Conservation (phyloP, 2,797 vertebrate genomes). For the Choloepus didactylus region DNA sequence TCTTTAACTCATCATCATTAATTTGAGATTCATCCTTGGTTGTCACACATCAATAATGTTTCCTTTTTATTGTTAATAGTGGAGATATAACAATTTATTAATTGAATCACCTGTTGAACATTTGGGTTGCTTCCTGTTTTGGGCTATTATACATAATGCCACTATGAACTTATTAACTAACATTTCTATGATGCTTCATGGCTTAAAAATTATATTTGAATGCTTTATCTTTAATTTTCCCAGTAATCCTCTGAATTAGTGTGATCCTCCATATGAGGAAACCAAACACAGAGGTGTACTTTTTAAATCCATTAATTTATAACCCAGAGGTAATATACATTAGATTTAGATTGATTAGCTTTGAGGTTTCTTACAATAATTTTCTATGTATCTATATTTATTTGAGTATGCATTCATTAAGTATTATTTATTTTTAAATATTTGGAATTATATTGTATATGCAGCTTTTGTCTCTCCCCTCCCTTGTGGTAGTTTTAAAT, state of each 20-base stretch:
- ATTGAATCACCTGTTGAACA: background rate
- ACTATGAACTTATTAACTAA: background rate
- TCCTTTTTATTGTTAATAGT: background rate
- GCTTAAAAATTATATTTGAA: background rate
- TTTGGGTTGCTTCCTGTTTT: background rate
- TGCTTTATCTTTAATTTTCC: background rate
- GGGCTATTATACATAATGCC: background rate
- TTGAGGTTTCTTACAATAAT: background rate
- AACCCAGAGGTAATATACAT: background rate
- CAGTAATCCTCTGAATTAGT: background rate
- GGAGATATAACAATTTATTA: background rate
- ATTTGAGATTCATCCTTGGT: background rate
- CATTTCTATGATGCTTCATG: background rate
- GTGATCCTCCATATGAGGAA: background rate
- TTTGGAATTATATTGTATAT: background rate
- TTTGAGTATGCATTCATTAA: background rate
- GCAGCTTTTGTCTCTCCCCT: background rate
- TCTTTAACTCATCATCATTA: background rate
- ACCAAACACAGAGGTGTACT: background rate
- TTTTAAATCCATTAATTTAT: slow-evolving; percentile 30
- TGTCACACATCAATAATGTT: background rate
- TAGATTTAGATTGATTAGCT: background rate
- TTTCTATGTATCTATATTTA: background rate
- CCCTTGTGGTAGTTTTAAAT: background rate
- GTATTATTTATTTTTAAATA: background rate